These are phyloP conservation scores for Frieseomelitta varia DNA, from an alignment of 1,140 invertebrate species.

Conservation along the genomic window DNA sequence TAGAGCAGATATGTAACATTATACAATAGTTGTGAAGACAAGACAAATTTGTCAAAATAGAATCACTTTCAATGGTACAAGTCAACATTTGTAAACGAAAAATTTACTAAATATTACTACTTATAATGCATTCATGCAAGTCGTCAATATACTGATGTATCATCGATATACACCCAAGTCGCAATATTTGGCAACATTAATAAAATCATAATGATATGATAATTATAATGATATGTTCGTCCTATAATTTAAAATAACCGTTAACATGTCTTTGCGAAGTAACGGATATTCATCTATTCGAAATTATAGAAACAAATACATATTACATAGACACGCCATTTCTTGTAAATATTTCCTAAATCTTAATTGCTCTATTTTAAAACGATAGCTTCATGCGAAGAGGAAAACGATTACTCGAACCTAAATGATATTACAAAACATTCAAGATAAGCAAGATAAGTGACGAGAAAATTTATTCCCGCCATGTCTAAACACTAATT, in stretches of 20 bases:
- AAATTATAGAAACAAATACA: background rate
- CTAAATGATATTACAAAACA: constrained; percentile 11
- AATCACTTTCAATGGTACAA: background rate
- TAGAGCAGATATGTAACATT: background rate
- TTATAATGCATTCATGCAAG: too few relatives aligned
- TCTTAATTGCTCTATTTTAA: background rate
- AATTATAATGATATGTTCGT: background rate
- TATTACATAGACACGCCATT: background rate
- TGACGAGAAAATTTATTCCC: constrained; percentile 24
- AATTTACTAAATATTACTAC: background rate
- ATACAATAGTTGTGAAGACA: background rate
- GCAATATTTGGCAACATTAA: background rate
- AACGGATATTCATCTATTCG: background rate
- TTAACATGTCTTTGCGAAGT: background rate
- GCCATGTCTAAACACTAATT: constrained; percentile 33
- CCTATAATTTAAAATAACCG: background rate
- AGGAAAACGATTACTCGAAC: constrained; percentile 25
- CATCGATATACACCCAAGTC: background rate
- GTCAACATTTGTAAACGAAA: background rate
- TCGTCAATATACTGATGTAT: background rate
- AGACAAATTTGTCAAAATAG: background rate
- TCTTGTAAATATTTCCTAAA: background rate
- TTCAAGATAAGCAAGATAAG: constrained; percentile 38
- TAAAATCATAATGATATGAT: background rate
- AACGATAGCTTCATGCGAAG: constrained; percentile 24